Conservation (phyloP, 2,888 invertebrate species). For the Papilio demoleus region DNA sequence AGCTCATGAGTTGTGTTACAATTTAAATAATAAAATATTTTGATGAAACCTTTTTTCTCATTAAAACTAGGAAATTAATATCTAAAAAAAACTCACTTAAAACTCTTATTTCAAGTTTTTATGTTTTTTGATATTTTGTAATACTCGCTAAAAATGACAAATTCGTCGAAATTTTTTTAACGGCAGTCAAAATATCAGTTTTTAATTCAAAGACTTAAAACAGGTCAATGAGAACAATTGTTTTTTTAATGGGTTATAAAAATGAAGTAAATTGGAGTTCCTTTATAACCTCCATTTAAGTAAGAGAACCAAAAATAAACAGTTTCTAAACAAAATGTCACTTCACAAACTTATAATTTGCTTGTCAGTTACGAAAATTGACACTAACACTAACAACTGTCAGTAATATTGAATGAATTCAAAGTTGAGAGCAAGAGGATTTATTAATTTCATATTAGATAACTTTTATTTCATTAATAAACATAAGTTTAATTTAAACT, state of each 20-base stretch:
- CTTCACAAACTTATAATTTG: neutral
- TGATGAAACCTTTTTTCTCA: neutral
- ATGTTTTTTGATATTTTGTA: no score
- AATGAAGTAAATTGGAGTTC: neutral
- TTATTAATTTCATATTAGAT: neutral
- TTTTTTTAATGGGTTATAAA: no score
- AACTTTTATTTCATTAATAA: neutral
- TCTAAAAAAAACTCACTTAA: no score
- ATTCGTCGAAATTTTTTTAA: no score
- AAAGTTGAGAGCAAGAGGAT: neutral
- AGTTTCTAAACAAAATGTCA: neutral
- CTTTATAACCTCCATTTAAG: no score
- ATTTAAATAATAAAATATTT: slow-evolving; percentile 23
- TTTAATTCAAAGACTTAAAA: neutral
- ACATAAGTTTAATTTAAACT: slow-evolving; percentile 15
- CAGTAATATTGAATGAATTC: neutral
- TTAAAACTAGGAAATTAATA: no score
- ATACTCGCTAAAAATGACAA: no score
- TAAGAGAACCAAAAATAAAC: neutral
- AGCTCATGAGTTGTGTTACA: slow-evolving; percentile 61
- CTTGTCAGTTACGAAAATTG: neutral
- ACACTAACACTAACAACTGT: neutral
- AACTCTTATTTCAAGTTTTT: no score
- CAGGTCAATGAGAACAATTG: neutral
- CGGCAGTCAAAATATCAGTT: neutral